Evolutionary conservation across 1,140 invertebrate genomes (phyloP).

Genomic region (Camponotus pennsylvanicus): DNA sequence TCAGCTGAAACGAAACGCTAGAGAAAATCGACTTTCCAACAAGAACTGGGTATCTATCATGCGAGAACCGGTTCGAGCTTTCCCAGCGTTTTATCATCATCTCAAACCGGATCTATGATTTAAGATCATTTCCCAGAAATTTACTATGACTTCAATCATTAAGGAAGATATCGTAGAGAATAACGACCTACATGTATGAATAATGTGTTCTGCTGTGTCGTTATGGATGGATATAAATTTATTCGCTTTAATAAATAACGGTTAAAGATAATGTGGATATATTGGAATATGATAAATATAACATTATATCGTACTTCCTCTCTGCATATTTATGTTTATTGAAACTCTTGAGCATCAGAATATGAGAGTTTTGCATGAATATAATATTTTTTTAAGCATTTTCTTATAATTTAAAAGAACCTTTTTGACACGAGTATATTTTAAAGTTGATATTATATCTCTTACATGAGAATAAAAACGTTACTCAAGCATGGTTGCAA

Average conservation of each 20-base stretch:
- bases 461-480: background rate
- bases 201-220: background rate
- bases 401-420: background rate
- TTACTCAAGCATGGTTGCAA: background rate
- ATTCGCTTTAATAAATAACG: slow-evolving; percentile 4
- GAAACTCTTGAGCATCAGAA: background rate
- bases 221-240: background rate
- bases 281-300: background rate
- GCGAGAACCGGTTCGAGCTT: slow-evolving; percentile 54
- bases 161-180: slow-evolving; percentile 37
- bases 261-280: background rate
- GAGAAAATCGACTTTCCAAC: slow-evolving; percentile 55
- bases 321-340: background rate
- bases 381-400: background rate
- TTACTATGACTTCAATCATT: slow-evolving; percentile 36
- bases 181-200: background rate
- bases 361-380: background rate
- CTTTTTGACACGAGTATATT: background rate
- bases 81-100: slow-evolving; percentile 50
- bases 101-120: slow-evolving; percentile 60
- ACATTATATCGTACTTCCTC: background rate
- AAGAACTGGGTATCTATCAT: slow-evolving; percentile 29
- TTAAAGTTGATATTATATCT: slow-evolving; percentile 10
- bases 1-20: background rate
- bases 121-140: slow-evolving; percentile 55